Base-by-base conservation (phyloP, 2,113 vertebrate genomes). In the Macrotis lagotis region DNA sequence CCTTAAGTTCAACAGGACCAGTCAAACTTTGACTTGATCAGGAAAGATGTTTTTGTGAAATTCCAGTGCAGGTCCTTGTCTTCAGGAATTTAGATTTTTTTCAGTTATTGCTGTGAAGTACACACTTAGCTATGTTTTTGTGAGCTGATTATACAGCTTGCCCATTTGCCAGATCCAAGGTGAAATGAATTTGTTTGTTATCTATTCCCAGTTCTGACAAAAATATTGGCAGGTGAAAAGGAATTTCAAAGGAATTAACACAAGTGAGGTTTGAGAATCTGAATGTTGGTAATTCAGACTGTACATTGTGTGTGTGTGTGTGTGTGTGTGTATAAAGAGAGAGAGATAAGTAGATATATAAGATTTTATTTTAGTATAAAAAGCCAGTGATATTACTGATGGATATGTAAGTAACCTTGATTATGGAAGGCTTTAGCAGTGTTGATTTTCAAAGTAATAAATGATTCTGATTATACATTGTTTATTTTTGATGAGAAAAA, bases 251-350 rank as follows among this genome's bases (percentile, higher is more conserved):
- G 4, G 48, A 90, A 47, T 55, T 74, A 26, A 50, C 48, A 47
- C 48, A 90, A 12, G 37, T 55, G 25, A 51, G 55, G 2, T 51
- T 24, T 28, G 48, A 16, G 25, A 11, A 25, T 90, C 89, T 95
- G 96, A 49, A 93, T 7, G 92, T 96, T 55, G 51, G n/a, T 51
- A 95, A 90, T 93, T 51, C 25, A 89, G 28, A 44, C 83, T 44
- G 28, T 93, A 51, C 90, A 90, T n/a, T n/a, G n/a, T n/a, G n/a
- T n/a, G n/a, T n/a, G n/a, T n/a, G n/a, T n/a, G n/a, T n/a, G n/a
- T n/a, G n/a, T n/a, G n/a, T 96, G 47, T 50, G 37, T 22, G 90
- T 59, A 95, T 94, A 48, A 25, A 50, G 88, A 92, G 93, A 93
- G 51, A 37, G n/a, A n/a, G n/a, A n/a, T n/a, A n/a, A n/a, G n/a